Conservation (phyloP, 2,888 invertebrate genomes). For the Pocota personata region DNA sequence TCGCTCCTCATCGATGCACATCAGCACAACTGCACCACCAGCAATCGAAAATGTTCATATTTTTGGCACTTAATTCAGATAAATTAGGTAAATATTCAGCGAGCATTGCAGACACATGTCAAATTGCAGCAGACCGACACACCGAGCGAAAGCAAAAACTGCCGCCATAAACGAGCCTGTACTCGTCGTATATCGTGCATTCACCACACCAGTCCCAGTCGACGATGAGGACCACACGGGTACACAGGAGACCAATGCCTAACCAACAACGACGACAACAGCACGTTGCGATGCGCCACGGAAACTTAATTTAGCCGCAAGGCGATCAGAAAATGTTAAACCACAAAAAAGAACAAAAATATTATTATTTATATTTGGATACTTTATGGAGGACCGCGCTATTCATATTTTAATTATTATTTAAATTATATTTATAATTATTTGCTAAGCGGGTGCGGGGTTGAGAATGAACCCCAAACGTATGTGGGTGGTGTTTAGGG, state of each 20-base stretch:
- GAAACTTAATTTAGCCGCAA: slow-evolving; percentile 51
- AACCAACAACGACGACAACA: slow-evolving; percentile 5
- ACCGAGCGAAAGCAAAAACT: slow-evolving; percentile 60
- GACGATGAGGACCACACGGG: background rate
- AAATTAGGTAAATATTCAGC: slow-evolving; percentile 74
- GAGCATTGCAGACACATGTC: slow-evolving; percentile 72
- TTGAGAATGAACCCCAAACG: background rate
- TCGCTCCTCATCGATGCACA: background rate
- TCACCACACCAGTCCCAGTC: slow-evolving; percentile 1
- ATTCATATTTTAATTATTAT: slow-evolving; percentile 53
- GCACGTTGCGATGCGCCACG: slow-evolving; percentile 28
- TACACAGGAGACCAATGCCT: background rate
- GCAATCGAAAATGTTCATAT: slow-evolving; percentile 71
- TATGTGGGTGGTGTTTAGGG: background rate
- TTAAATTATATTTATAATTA: slow-evolving; percentile 63
- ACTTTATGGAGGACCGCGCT: slow-evolving; percentile 53
- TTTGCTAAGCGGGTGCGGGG: background rate
- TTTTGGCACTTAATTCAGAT: slow-evolving; percentile 75
- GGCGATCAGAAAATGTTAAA: slow-evolving; percentile 11
- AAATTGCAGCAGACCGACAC: slow-evolving; percentile 68
- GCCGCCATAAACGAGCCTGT: slow-evolving; percentile 68
- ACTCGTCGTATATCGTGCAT: slow-evolving; percentile 30
- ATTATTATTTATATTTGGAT: slow-evolving; percentile 21
- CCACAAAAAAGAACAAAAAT: background rate
- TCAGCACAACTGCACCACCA: background rate